Evolutionary conservation across 2,113 vertebrate species (phyloP), one percentile per base, ranked within the genome.

Genomic region (Electrona antarctica): DNA sequence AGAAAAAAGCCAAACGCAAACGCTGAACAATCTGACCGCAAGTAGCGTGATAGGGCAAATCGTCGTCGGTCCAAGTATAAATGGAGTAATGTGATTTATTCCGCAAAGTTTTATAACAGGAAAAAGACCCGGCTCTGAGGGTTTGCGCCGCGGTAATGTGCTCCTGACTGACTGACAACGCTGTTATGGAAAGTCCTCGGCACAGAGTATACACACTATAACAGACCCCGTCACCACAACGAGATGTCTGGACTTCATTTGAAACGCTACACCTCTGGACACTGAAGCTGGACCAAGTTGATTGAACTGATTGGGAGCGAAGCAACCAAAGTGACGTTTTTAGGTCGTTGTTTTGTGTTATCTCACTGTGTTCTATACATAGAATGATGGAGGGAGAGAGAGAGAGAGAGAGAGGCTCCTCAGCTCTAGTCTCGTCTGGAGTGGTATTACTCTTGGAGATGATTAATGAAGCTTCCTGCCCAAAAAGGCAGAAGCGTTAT

Each of bases 391-490:
- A 10, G 48, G 51, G 46, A 64, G 67, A 73, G 65, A n/a, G n/a
- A 60, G 65, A 69, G 67, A 21, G 21, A 60, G 59, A 65, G 52
- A 60, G 65, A 69, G 67, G 81, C 64, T 78, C 73, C 77, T 91
- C 78, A 78, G 57, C 79, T 87, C 59, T 66, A 88, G 84, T 83
- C 69, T 78, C 63, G 76, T 41, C 55, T 78, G 66, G 71, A 90
- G 79, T 85, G 85, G 65, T 77, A 71, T 90, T 82, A 90, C 80
- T 86, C 84, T 80, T 75, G 85, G 85, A 76, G 73, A 86, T 92
- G 89, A 93, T 92, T 92, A 91, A 92, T 90, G 90, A 90, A 88
- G 80, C 74, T 77, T 77, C 57, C 77, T 88, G 74, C 77, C 78
- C 79, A 80, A 82, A 87, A 89, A 87, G 85, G 9, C 73, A 85